Evolutionary conservation across 2,113 vertebrate genomes (phyloP).

Genomic region (Pavo muticus): DNA sequence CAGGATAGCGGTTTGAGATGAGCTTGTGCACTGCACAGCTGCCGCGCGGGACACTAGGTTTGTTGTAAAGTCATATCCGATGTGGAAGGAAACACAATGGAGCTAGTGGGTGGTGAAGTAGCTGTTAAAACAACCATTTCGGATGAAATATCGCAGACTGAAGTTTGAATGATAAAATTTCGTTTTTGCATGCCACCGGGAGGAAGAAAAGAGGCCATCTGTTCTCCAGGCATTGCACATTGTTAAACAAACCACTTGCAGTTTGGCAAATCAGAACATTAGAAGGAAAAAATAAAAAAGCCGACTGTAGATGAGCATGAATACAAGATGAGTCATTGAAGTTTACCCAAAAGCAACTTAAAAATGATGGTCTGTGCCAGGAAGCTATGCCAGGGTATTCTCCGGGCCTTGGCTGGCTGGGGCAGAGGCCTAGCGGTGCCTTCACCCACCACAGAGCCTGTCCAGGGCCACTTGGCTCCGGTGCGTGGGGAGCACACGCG

Average conservation of each 20-base stretch:
- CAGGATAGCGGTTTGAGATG: neutral
- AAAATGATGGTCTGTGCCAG: conserved; percentile 41
- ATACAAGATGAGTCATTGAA: conserved; percentile 57
- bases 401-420: neutral
- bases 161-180: conserved; percentile 46
- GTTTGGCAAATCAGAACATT: conserved; percentile 28
- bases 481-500: neutral
- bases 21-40: neutral
- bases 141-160: neutral
- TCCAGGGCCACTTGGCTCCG: neutral
- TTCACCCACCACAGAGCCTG: neutral
- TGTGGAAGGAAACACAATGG: neutral
- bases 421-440: neutral
- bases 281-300: neutral
- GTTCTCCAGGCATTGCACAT: neutral
- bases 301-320: conserved; percentile 15
- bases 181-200: neutral
- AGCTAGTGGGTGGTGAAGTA: neutral
- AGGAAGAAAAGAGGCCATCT: conserved; percentile 39
- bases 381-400: conserved; percentile 35
- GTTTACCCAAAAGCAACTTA: conserved; percentile 55
- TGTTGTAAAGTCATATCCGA: neutral
- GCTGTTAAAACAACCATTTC: neutral
- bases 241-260: neutral
- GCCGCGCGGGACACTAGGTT: neutral